A percentile compares a stretch with the other conserved stretches of the same genome.
phyloP scores from a whole-genome alignment of 2,888 invertebrate species.

The Agrochola lota region DNA sequence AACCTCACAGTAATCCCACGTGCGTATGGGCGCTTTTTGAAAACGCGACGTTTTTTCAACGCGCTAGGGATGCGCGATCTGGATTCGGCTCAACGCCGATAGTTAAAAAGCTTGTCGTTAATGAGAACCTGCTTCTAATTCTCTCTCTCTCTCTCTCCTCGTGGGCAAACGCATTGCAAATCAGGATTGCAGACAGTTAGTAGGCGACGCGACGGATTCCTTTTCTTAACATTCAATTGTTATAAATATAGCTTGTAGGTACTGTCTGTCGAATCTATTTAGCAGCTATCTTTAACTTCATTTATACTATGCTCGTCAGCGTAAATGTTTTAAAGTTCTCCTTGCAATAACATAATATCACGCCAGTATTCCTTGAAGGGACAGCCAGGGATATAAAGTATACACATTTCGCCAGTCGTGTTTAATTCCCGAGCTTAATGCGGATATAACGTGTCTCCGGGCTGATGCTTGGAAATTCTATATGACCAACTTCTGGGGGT shows the following conservation, averaged over 20 bases:
- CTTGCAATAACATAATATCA: neutral
- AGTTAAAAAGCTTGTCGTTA: neutral
- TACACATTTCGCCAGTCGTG: neutral
- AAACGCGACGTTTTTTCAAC: neutral
- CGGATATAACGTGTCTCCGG: neutral
- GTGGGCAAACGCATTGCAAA: neutral
- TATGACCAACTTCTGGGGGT: neutral
- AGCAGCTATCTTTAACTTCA: conserved; percentile 1
- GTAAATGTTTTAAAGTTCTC: neutral
- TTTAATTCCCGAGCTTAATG: neutral
- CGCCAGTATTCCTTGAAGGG: neutral
- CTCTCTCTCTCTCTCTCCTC: too few species aligned
- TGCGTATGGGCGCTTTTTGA: neutral
- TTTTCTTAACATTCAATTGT: conserved; percentile 43
- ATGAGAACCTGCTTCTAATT: neutral
- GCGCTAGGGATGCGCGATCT: neutral
- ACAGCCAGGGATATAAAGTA: neutral
- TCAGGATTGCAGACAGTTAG: conserved; percentile 20
- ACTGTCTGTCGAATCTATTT: conserved; percentile 10
- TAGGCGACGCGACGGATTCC: conserved; percentile 24
- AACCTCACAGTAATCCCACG: neutral
- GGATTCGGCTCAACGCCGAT: too few species aligned
- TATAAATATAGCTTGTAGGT: conserved; percentile 46
- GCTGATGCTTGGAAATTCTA: too few species aligned
- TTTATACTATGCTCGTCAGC: neutral